These are phyloP conservation scores for Neria commutata DNA, from an alignment of 2,888 invertebrate species.

Conservation along the genomic window DNA sequence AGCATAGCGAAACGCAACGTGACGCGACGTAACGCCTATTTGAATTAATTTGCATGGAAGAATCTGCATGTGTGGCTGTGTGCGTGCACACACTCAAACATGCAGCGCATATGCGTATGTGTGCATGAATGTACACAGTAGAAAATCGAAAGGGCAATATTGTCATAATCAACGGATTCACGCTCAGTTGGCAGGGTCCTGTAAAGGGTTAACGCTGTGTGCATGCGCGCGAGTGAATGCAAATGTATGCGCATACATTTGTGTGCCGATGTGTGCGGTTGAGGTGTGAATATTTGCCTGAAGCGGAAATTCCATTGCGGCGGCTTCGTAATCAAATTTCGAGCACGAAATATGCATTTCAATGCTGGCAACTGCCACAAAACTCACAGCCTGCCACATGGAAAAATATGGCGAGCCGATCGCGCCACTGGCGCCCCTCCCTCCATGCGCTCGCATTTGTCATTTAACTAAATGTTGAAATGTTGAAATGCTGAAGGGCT, in stretches of 20 bases:
- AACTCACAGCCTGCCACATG: not conserved
- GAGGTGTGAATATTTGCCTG: not conserved
- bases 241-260: not conserved
- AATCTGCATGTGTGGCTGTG: not conserved
- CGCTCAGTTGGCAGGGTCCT: not conserved
- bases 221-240: not conserved
- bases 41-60: not conserved
- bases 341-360: too few relatives aligned
- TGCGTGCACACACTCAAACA: not conserved
- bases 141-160: not conserved
- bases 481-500: not conserved
- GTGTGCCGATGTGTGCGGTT: not conserved
- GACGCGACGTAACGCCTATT: not conserved
- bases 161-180: slow-evolving; percentile 12
- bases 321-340: too few relatives aligned
- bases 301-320: slow-evolving; percentile 5
- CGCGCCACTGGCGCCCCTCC: not conserved
- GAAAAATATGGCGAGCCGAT: not conserved
- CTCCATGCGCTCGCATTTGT: not conserved
- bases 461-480: not conserved
- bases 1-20: not conserved
- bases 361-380: too few relatives aligned
- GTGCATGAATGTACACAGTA: too few relatives aligned
- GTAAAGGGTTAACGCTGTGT: not conserved
- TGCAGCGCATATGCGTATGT: not conserved